Conservation (phyloP, 2,888 invertebrate species). For the Hyppa rectilinea region DNA sequence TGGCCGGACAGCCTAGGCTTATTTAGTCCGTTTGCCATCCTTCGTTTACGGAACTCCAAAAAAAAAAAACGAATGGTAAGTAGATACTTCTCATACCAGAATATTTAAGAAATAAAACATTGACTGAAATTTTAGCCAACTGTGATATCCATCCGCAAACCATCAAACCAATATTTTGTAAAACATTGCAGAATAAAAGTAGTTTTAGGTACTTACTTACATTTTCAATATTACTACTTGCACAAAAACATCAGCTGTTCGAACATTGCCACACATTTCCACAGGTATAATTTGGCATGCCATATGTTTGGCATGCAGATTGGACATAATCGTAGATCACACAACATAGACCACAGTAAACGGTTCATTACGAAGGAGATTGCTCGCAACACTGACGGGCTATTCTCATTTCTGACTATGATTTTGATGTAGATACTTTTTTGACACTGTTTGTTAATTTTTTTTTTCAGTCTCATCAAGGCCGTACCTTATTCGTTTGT, state of each 20-base stretch:
- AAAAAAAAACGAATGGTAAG: too few species aligned
- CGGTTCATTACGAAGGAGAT: conserved; percentile 75
- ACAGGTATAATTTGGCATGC: conserved; percentile 38
- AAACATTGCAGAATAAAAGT: too few species aligned
- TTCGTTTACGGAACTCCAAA: too few species aligned
- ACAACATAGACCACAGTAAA: conserved; percentile 75
- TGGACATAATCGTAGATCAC: conserved; percentile 71
- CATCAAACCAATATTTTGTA: too few species aligned
- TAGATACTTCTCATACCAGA: too few species aligned
- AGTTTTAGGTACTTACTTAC: too few species aligned
- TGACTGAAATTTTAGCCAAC: too few species aligned
- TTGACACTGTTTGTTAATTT: neutral
- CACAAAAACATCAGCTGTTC: neutral
- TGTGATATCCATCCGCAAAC: too few species aligned
- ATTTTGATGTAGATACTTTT: neutral
- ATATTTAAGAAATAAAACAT: too few species aligned
- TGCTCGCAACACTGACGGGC: conserved; percentile 57
- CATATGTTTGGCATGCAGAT: conserved; percentile 68
- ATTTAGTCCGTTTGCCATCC: too few species aligned
- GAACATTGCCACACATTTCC: conserved; percentile 47
- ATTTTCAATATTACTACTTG: too few species aligned
- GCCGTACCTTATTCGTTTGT: neutral
- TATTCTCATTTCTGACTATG: conserved; percentile 57
- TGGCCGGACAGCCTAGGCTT: too few species aligned
- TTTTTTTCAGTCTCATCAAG: neutral